These are phyloP conservation scores for Helogale parvula DNA, from an alignment of 2,113 vertebrate genomes.

Conservation along the genomic window DNA sequence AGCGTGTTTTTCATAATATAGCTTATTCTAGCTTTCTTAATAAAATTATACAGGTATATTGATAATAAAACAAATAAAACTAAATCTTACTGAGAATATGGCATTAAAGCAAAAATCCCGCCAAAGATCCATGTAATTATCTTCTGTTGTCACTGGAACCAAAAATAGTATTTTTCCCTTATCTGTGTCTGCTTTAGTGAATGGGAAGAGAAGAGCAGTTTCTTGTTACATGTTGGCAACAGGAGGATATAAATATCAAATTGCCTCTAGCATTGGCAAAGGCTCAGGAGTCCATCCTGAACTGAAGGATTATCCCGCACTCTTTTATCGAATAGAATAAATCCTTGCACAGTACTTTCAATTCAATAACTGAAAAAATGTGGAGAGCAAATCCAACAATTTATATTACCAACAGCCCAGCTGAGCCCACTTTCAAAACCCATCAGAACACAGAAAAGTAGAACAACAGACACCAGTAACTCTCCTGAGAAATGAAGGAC, in stretches of 20 bases:
- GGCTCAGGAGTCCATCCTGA: background rate
- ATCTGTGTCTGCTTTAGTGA: background rate
- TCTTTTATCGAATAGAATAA: slow-evolving; percentile 52
- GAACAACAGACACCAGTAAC: background rate
- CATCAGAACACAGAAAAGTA: background rate
- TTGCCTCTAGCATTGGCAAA: slow-evolving; percentile 34
- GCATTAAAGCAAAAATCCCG: background rate
- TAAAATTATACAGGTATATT: background rate
- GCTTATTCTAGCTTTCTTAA: background rate
- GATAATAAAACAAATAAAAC: background rate
- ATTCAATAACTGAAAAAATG: slow-evolving; percentile 55
- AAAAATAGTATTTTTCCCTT: background rate
- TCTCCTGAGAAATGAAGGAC: background rate
- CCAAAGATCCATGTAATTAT: background rate
- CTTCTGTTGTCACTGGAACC: background rate
- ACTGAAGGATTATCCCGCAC: slow-evolving; percentile 50
- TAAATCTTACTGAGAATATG: background rate
- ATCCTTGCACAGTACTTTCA: slow-evolving; percentile 57
- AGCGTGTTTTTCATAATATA: background rate
- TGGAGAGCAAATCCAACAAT: slow-evolving; percentile 43
- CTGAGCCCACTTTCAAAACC: slow-evolving; percentile 43
- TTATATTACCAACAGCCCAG: slow-evolving; percentile 33
- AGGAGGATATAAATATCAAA: slow-evolving; percentile 39
- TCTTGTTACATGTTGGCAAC: slow-evolving; percentile 31
- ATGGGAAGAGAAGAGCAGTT: background rate